These are phyloP conservation scores for Xestoiulus laeticollis DNA, from an alignment of 2,888 invertebrate species.

Conservation along the genomic window DNA sequence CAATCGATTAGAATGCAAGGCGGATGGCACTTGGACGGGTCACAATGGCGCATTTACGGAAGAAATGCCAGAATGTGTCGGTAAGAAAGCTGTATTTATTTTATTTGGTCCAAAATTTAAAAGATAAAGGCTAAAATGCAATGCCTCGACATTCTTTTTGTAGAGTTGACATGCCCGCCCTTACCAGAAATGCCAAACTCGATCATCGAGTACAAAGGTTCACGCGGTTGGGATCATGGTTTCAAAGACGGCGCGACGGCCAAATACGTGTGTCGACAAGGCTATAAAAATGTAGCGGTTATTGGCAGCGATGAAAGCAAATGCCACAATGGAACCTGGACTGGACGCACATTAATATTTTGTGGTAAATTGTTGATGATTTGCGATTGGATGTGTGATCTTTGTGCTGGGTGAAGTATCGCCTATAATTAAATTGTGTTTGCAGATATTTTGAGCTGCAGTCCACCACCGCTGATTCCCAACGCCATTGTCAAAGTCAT, in stretches of 20 bases:
- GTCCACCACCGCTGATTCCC: background rate
- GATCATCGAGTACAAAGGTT: slow-evolving; percentile 10
- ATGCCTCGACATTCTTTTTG: background rate
- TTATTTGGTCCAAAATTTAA: background rate
- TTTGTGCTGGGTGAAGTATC: background rate
- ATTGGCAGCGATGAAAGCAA: background rate
- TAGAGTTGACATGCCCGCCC: slow-evolving; percentile 46
- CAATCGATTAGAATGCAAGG: slow-evolving; percentile 51
- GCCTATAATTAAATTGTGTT: background rate
- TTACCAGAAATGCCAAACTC: slow-evolving; percentile 40
- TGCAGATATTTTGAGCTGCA: slow-evolving; percentile 41
- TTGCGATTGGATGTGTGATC: background rate
- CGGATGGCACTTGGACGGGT: slow-evolving; percentile 51
- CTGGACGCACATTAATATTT: background rate
- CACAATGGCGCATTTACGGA: slow-evolving; percentile 51
- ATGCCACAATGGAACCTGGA: slow-evolving; percentile 48
- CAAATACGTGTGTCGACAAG: slow-evolving; percentile 16
- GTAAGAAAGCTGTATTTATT: background rate
- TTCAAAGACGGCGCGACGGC: slow-evolving; percentile 45
- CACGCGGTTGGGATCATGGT: slow-evolving; percentile 43
- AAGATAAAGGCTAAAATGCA: background rate
- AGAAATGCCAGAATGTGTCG: slow-evolving; percentile 44
- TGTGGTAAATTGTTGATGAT: background rate
- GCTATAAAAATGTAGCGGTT: background rate
- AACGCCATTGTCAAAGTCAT: slow-evolving; percentile 24